Conservation (phyloP, 2,113 vertebrate genomes). For the Rhabdomys dilectus region DNA sequence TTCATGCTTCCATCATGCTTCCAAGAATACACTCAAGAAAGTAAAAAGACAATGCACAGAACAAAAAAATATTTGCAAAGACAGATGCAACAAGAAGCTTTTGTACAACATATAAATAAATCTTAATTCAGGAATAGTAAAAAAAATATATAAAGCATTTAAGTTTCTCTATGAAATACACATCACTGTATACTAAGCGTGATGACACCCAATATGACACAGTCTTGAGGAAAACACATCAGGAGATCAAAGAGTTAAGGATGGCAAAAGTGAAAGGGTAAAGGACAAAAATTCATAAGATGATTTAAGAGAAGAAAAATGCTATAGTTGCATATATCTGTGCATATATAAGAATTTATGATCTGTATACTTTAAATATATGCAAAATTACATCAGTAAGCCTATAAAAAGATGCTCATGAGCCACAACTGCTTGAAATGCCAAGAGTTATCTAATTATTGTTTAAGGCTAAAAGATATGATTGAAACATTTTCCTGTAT, state of each 20-base stretch:
- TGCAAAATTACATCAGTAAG: background rate
- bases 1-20: background rate
- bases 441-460: background rate
- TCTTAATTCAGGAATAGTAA: background rate
- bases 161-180: slow-evolving; percentile 4
- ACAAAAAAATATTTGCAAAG: background rate
- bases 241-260: background rate
- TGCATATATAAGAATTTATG: background rate
- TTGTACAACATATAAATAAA: background rate
- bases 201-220: background rate
- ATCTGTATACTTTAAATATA: background rate
- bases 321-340: background rate
- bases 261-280: background rate
- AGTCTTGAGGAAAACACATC: background rate
- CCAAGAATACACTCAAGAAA: background rate
- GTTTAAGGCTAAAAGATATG: background rate
- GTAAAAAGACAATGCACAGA: background rate
- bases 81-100: background rate
- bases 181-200: background rate
- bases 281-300: background rate
- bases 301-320: background rate
- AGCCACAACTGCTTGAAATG: slow-evolving; percentile 34
- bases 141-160: background rate
- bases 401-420: background rate
- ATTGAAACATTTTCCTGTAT: background rate